A percentile compares a stretch with the other conserved stretches of the same genome.
Conservation (phyloP, 2,888 invertebrate genomes). For the Sminthurinus aureus region DNA sequence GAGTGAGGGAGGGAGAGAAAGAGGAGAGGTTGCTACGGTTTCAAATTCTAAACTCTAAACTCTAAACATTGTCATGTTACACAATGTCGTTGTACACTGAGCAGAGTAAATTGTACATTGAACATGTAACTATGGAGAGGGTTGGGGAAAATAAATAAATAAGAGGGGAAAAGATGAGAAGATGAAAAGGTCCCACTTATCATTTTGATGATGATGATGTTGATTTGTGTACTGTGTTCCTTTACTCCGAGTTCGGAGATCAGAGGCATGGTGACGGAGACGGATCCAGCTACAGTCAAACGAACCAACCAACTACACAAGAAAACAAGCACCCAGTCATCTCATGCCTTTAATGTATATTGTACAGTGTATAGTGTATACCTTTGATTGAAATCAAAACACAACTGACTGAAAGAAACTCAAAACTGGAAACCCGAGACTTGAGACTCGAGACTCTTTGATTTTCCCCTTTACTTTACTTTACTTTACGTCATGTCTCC, state of each 20-base stretch:
- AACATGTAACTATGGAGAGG: background rate
- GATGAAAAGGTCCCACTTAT: slow-evolving; percentile 35
- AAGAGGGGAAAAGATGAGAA: background rate
- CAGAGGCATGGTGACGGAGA: background rate
- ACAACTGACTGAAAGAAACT: no score
- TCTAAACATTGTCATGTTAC: no score
- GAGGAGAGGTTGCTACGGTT: background rate
- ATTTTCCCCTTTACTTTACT: background rate
- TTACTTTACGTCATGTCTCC: background rate
- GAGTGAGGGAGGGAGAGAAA: slow-evolving; percentile 7
- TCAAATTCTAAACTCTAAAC: no score
- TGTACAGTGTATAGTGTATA: background rate
- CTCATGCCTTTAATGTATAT: no score
- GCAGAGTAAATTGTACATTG: background rate
- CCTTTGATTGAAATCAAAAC: slow-evolving; percentile 29
- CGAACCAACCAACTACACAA: background rate
- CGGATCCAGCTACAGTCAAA: background rate
- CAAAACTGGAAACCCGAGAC: background rate
- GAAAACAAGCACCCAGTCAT: background rate
- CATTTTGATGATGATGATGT: slow-evolving; percentile 31
- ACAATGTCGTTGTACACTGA: no score
- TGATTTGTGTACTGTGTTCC: slow-evolving; percentile 27
- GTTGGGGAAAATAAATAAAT: background rate
- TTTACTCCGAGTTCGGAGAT: background rate
- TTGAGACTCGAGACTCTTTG: slow-evolving; percentile 12